Percentiles rank a stretch among this genome's conserved stretches.
These are phyloP conservation scores for Ceriagrion tenellum DNA, from an alignment of 2,888 invertebrate genomes.

Conservation along the genomic window DNA sequence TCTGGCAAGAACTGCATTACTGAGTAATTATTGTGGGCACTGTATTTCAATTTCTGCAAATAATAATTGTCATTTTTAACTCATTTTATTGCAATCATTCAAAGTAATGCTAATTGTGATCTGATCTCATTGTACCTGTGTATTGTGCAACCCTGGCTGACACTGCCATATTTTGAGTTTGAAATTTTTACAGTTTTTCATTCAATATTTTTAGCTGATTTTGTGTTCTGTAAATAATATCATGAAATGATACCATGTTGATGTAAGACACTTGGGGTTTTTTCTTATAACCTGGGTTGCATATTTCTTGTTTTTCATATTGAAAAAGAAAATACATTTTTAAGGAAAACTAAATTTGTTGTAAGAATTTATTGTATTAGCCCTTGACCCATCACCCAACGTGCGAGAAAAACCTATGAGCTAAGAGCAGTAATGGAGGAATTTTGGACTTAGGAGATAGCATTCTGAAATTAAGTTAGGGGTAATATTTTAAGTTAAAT, in stretches of 20 bases:
- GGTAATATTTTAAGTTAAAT: neutral
- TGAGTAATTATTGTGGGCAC: neutral
- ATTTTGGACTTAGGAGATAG: neutral
- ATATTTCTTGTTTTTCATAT: slow-evolving; percentile 60
- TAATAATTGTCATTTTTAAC: neutral
- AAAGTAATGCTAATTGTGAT: slow-evolving; percentile 23
- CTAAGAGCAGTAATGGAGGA: neutral
- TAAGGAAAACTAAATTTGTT: slow-evolving; percentile 59
- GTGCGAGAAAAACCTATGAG: neutral
- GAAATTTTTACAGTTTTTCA: slow-evolving; percentile 46
- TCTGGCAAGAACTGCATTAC: neutral
- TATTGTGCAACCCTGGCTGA: slow-evolving; percentile 66
- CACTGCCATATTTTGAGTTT: slow-evolving; percentile 41
- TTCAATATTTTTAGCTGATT: slow-evolving; percentile 71
- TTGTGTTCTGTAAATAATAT: slow-evolving; percentile 40
- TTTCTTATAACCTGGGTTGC: slow-evolving; percentile 61
- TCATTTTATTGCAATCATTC: neutral
- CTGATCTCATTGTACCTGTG: slow-evolving; percentile 64
- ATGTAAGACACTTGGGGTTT: slow-evolving; percentile 14
- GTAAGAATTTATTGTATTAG: slow-evolving; percentile 59
- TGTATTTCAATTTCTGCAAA: neutral
- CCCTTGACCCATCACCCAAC: slow-evolving; percentile 53
- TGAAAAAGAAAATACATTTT: slow-evolving; percentile 66
- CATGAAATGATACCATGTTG: slow-evolving; percentile 17
- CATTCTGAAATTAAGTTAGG: neutral